Percentiles rank a stretch among this genome's conserved stretches.
Evolutionary conservation across 2,113 vertebrate species (phyloP).

Genomic region (Diadophis punctatus): DNA sequence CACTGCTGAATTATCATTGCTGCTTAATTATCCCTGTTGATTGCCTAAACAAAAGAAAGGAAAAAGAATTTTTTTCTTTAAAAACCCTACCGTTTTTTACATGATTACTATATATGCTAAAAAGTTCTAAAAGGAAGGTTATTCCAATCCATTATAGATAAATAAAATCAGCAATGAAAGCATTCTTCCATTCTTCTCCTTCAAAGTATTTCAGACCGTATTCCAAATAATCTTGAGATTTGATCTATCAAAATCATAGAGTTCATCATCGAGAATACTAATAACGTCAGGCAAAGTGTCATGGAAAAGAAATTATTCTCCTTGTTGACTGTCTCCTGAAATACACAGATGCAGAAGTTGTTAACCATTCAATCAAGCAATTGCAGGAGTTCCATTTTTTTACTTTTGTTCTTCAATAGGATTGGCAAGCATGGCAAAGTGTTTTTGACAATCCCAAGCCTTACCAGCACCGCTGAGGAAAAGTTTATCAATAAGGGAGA

Average conservation of each 20-base stretch:
- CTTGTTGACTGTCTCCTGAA: not conserved
- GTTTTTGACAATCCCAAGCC: constrained; percentile 89
- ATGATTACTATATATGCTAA: not conserved
- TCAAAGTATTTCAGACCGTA: not conserved
- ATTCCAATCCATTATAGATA: not conserved
- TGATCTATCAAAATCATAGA: not conserved
- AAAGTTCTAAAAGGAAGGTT: not conserved
- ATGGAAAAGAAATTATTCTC: not conserved
- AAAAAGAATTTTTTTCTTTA: not conserved
- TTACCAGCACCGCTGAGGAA: constrained; percentile 85
- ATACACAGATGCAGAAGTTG: not conserved
- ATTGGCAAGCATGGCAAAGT: constrained; percentile 91
- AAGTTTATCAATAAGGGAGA: constrained; percentile 97
- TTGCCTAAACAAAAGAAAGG: not conserved
- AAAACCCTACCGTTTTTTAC: not conserved
- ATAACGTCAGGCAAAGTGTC: not conserved
- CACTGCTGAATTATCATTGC: not conserved
- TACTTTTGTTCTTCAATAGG: constrained; percentile 62
- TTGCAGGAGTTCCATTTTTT: not conserved
- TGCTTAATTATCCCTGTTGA: not conserved
- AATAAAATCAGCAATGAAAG: not conserved
- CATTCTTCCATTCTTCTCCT: not conserved
- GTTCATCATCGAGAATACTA: not conserved
- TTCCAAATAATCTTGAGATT: not conserved
- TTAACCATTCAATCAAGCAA: not conserved